phyloP scores from a whole-genome alignment of 2,797 vertebrate genomes.

The Alosa sapidissima region DNA sequence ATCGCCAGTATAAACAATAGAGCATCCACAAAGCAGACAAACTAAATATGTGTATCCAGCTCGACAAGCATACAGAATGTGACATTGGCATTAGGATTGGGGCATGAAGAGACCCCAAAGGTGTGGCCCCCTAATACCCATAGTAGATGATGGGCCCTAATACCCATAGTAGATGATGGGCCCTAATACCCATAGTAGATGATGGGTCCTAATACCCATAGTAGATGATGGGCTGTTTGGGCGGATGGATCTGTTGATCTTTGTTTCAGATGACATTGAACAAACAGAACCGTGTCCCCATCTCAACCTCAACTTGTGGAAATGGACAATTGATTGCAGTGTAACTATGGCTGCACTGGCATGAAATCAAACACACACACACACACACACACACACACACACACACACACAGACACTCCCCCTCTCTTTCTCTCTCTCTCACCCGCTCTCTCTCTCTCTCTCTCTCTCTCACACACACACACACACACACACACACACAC shows the following conservation, averaged over 20 bases:
- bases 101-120: neutral
- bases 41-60: neutral
- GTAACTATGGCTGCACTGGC: neutral
- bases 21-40: neutral
- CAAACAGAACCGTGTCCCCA: neutral
- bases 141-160: neutral
- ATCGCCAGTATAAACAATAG: neutral
- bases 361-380: conserved; percentile 10
- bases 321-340: neutral
- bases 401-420: neutral
- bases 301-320: neutral
- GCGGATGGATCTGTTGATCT: neutral
- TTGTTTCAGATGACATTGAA: neutral
- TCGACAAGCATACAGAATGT: neutral
- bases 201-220: neutral
- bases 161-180: neutral
- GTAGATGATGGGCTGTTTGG: neutral
- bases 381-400: neutral
- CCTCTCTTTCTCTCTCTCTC: no score
- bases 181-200: neutral
- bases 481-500: no score
- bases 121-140: neutral
- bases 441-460: neutral
- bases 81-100: neutral
- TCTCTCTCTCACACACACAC: no score